Evolutionary conservation across 2,888 invertebrate species (phyloP).

Genomic region (Drosophila macrospina): DNA sequence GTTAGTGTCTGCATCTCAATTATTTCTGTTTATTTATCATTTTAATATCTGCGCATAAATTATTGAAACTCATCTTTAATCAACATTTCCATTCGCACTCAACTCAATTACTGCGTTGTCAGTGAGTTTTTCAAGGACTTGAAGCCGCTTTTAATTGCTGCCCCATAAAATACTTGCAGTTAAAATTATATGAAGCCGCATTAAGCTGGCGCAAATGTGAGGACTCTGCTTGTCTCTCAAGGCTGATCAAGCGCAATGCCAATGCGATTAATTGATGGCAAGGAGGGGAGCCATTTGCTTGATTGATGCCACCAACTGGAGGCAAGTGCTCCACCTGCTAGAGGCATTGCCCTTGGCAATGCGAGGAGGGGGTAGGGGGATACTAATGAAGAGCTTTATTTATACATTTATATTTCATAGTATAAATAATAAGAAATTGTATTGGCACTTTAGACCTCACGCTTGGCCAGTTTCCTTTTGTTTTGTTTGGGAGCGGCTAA

Average conservation of each 20-base stretch:
- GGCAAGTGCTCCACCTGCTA: background rate
- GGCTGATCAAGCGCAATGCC: conserved; percentile 67
- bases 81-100: conserved; percentile 1
- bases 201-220: conserved; percentile 4
- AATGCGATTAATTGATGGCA: conserved; percentile 59
- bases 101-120: conserved; percentile 36
- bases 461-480: conserved; percentile 41
- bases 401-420: conserved; percentile 41
- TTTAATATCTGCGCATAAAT: conserved; percentile 15
- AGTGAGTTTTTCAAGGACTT: conserved; percentile 21
- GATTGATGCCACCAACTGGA: conserved; percentile 30
- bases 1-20: background rate
- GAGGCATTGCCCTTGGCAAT: too few species aligned
- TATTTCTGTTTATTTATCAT: conserved; percentile 19
- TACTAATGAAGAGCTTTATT: conserved; percentile 42
- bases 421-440: conserved; percentile 52
- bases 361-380: too few species aligned
- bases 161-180: conserved; percentile 18
- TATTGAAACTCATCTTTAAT: background rate
- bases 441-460: conserved; percentile 64
- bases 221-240: conserved; percentile 5
- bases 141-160: conserved; percentile 60
- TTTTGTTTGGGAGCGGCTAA: conserved; percentile 66
- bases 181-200: conserved; percentile 13
- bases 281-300: conserved; percentile 26